Evolutionary conservation across 92 coral and sea anemone genomes (phyloP).

Genomic region (Actinostola sp.): DNA sequence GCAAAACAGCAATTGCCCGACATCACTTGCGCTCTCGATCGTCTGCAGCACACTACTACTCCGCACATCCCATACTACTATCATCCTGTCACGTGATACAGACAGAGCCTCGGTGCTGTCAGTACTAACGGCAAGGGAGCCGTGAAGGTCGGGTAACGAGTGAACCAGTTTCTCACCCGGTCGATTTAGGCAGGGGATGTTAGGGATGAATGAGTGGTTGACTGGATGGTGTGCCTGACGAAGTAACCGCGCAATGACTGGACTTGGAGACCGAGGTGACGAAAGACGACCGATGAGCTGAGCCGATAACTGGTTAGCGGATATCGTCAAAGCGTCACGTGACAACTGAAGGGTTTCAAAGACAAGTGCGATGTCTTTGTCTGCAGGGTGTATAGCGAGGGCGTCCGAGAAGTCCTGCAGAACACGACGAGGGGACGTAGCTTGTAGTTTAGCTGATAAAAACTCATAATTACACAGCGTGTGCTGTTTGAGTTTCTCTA

Average conservation of each 20-base stretch:
- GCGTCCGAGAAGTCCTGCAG: constrained; percentile 89
- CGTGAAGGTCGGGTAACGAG: constrained; percentile 84
- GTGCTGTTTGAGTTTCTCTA: constrained; percentile 75
- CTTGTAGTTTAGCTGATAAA: constrained; percentile 72
- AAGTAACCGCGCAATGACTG: constrained; percentile 79
- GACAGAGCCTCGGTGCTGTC: constrained; percentile 82
- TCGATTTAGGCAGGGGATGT: constrained; percentile 88
- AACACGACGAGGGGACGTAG: constrained; percentile 80
- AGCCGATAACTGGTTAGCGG: constrained; percentile 87
- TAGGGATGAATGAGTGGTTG: constrained; percentile 81
- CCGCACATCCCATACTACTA: constrained; percentile 87
- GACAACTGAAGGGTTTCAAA: constrained; percentile 90
- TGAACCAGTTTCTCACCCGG: constrained; percentile 97
- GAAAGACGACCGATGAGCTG: constrained; percentile 96
- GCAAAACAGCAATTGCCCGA: constrained; percentile 69
- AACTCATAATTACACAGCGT: constrained; percentile 90
- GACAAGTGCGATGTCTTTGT: constrained; percentile 81
- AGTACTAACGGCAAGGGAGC: constrained; percentile 62
- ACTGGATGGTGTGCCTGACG: constrained; percentile 95
- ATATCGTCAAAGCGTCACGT: constrained; percentile 83
- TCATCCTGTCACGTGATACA: constrained; percentile 74
- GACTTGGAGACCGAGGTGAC: constrained; percentile 84
- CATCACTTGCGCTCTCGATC: constrained; percentile 66
- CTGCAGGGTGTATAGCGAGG: constrained; percentile 68
- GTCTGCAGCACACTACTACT: constrained; percentile 67